Conservation (phyloP, 2,113 vertebrate genomes). For the Neopipo cinnamomea region DNA sequence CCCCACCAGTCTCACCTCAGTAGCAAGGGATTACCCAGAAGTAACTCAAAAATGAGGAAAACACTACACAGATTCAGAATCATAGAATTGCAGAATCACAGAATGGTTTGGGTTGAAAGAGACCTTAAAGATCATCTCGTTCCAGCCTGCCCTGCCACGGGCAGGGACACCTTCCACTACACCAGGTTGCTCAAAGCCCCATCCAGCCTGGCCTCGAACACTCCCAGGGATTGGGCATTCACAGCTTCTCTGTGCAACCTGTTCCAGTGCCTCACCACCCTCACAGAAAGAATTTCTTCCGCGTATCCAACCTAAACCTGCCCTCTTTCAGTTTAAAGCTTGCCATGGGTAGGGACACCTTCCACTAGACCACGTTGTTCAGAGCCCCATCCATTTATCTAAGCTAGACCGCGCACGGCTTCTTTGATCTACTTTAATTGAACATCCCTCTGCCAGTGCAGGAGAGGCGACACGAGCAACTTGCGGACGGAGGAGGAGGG, state of each 20-base stretch:
- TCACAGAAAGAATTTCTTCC: background rate
- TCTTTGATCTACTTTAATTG: background rate
- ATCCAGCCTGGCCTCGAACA: background rate
- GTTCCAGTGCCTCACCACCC: background rate
- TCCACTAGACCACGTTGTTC: background rate
- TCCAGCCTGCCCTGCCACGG: background rate
- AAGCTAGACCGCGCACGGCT: no score
- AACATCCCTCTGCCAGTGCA: background rate
- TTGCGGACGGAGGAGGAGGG: background rate
- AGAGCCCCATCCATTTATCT: background rate
- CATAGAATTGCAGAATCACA: background rate
- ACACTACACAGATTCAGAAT: background rate
- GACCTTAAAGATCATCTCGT: background rate
- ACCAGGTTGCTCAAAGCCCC: background rate
- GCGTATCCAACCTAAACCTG: background rate
- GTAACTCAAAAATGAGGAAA: background rate
- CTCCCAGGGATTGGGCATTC: background rate
- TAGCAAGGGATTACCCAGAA: background rate
- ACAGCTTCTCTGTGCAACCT: background rate
- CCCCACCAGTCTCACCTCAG: background rate
- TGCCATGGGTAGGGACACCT: background rate
- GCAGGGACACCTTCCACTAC: background rate
- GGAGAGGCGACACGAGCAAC: no score
- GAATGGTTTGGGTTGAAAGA: background rate
- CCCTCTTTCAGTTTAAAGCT: background rate